phyloP scores from a whole-genome alignment of 2,113 vertebrate species.

The Hiodon alosoides region DNA sequence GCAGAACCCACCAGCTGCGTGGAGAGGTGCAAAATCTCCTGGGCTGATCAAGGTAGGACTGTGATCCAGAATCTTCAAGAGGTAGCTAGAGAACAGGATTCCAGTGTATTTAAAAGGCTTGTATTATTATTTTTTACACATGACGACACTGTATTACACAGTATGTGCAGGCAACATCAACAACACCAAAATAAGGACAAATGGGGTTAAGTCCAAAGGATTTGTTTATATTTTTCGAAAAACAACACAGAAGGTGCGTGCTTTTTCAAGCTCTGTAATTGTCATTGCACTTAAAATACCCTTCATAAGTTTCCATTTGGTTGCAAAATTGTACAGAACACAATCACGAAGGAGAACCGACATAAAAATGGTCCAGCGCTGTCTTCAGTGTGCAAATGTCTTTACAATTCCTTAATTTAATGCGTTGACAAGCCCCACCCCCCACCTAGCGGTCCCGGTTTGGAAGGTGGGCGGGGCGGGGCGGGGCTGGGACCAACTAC shows the following conservation, averaged over 20 bases:
- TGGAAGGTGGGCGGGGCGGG: neutral
- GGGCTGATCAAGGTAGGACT: no score
- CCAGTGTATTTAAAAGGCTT: no score
- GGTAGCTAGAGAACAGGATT: no score
- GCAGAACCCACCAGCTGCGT: no score
- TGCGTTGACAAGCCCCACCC: neutral
- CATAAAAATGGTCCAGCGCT: slow-evolving; percentile 51
- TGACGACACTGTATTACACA: no score
- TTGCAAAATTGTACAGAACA: slow-evolving; percentile 79
- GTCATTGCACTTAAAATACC: slow-evolving; percentile 70
- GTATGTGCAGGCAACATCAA: no score
- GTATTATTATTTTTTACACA: no score
- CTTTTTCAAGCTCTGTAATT: slow-evolving; percentile 14
- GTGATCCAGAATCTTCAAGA: no score
- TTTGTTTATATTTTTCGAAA: slow-evolving; percentile 42
- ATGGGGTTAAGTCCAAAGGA: slow-evolving; percentile 37
- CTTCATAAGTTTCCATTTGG: slow-evolving; percentile 57
- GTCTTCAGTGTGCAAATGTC: slow-evolving; percentile 10
- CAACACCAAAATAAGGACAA: slow-evolving; percentile 10
- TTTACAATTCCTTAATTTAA: slow-evolving; percentile 8
- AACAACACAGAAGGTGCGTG: slow-evolving; percentile 52
- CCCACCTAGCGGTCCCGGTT: neutral
- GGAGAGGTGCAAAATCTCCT: no score
- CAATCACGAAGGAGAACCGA: slow-evolving; percentile 71
- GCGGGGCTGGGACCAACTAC: neutral